Base-by-base conservation (phyloP, 2,113 vertebrate species). In the Pheucticus melanocephalus region DNA sequence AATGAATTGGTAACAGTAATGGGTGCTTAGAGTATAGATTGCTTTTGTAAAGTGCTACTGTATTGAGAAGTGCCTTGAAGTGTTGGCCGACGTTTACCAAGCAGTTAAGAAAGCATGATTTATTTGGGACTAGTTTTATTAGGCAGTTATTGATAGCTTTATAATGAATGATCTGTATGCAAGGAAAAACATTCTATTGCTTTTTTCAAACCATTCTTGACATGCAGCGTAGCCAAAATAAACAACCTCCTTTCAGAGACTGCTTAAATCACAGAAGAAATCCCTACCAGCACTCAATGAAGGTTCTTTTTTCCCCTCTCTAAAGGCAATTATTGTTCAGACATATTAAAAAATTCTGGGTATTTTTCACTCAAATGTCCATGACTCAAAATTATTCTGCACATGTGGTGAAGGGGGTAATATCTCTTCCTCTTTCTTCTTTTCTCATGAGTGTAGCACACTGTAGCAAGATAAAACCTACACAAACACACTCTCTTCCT, bases 41-140 rank as follows among this genome's bases (percentile, higher is more conserved):
- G 50, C 33, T 89, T 90, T 59, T 72, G 45, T 79, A 82, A 61
- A 16, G 3, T 88, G 75, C 37, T 72, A 33, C 80, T 94, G 83
- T 87, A 83, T 35, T 79, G 54, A 95, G 90, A 88, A 96, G n/a
- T 82, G 94, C 90, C 70, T 91, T 81, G 40, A 91, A 93, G 72
- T 10, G 50, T 66, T 88, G 50, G 65, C 73, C 70, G 76, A 51
- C 54, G 6, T 87, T 95, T 82, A 91, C 66, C 37, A 76, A 90
- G 87, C 42, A 82, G 63, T 94, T 92, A 86, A 87, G 84, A 89
- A 94, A 76, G 54, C 35, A 51, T 85, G 73, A 85, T 89, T 90
- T 94, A 88, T 91, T 95, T 87, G 54, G 53, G 57, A 80, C 85
- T 92, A 57, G 33, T 82, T 89, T 95, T 94, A 96, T 94, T 88